Conservation (phyloP, 2,888 invertebrate genomes). For the Peribatodes rhomboidaria region DNA sequence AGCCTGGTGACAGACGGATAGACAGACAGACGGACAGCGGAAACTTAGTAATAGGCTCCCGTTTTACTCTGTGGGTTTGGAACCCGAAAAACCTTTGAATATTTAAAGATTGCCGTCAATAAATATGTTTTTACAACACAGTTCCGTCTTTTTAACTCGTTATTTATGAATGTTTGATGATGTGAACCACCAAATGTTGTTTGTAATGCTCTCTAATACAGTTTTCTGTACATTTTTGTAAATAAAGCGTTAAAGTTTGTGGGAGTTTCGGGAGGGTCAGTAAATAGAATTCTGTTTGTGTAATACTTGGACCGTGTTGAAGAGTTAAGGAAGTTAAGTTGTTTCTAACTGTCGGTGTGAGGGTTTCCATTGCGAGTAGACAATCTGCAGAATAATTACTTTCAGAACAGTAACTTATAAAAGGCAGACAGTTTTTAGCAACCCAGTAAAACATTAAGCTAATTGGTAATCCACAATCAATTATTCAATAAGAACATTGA, state of each 20-base stretch:
- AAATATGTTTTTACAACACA: constrained; percentile 12
- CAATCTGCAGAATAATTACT: not conserved
- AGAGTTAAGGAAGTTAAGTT: constrained; percentile 51
- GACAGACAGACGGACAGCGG: too few species aligned
- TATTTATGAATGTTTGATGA: constrained; percentile 38
- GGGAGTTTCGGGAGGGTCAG: constrained; percentile 57
- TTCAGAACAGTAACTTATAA: too few species aligned
- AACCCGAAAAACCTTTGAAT: too few species aligned
- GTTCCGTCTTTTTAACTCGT: not conserved
- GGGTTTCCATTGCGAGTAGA: not conserved
- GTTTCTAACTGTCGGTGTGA: constrained; percentile 42
- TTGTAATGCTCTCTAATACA: constrained; percentile 57
- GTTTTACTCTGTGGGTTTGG: too few species aligned
- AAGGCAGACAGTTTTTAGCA: not conserved
- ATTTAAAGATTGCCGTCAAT: not conserved
- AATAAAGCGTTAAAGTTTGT: constrained; percentile 51
- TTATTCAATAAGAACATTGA: not conserved
- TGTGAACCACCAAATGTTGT: constrained; percentile 51
- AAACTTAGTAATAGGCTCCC: too few species aligned
- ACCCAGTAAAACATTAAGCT: not conserved
- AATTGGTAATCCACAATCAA: too few species aligned
- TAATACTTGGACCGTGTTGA: constrained; percentile 55
- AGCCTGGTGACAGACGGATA: too few species aligned
- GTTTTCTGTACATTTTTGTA: constrained; percentile 55
- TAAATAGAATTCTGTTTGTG: constrained; percentile 60